Conservation (phyloP, 1,140 invertebrate species). For the Bombus consobrinus region DNA sequence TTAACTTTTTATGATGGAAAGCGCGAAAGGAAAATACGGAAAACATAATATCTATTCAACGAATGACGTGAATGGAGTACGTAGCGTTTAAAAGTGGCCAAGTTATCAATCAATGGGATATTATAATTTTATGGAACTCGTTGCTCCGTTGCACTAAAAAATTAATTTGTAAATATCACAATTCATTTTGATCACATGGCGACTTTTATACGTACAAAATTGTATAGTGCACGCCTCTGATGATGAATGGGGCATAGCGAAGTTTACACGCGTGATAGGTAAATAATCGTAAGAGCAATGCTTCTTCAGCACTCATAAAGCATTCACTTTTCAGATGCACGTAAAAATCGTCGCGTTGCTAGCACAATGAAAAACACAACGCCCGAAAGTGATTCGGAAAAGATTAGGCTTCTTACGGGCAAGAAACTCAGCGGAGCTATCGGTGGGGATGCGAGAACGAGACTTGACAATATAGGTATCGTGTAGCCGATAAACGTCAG, state of each 20-base stretch:
- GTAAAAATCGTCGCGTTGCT: neutral
- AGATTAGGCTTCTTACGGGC: constrained; percentile 26
- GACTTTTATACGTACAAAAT: constrained; percentile 9
- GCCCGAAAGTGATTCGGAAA: neutral
- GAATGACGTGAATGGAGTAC: constrained; percentile 1
- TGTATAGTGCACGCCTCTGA: constrained; percentile 12
- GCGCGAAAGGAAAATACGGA: neutral
- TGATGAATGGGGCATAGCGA: neutral
- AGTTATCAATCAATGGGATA: neutral
- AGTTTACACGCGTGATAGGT: constrained; percentile 5
- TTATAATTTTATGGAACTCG: neutral
- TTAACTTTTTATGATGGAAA: neutral
- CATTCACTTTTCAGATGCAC: neutral
- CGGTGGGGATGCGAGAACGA: constrained; percentile 21
- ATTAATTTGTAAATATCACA: neutral
- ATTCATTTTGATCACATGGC: constrained; percentile 20
- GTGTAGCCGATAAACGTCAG: neutral
- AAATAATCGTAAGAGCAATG: neutral
- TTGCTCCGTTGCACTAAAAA: neutral
- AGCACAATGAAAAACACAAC: neutral
- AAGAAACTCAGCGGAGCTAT: constrained; percentile 29
- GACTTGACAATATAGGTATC: constrained; percentile 12
- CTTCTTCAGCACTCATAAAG: neutral
- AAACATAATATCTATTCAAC: neutral
- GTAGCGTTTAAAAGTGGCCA: neutral